A percentile compares a stretch with the other conserved stretches of the same genome.
Evolutionary conservation across 2,888 invertebrate genomes (phyloP).

Genomic region (Sarcophaga caerulescens): DNA sequence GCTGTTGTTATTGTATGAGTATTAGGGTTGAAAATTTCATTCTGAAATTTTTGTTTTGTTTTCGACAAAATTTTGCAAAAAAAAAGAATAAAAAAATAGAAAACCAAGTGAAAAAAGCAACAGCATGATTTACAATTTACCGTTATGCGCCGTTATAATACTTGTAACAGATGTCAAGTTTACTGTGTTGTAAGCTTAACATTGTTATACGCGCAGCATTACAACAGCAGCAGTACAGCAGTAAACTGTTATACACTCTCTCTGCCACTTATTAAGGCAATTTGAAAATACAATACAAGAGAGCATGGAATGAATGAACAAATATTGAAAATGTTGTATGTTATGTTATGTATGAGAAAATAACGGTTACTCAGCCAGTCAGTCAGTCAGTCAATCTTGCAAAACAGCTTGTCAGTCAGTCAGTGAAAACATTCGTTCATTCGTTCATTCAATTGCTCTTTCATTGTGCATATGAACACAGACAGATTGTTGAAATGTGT

Average conservation of each 20-base stretch:
- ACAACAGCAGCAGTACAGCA: slow-evolving; percentile 28
- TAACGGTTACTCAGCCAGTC: no score
- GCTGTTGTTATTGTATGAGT: neutral
- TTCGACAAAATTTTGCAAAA: neutral
- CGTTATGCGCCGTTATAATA: neutral
- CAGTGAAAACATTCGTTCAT: slow-evolving; percentile 17
- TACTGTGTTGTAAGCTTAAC: neutral
- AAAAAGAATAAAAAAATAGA: neutral
- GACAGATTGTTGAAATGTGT: slow-evolving; percentile 36
- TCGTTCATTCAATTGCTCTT: slow-evolving; percentile 12
- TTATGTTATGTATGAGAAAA: no score
- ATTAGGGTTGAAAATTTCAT: slow-evolving; percentile 55
- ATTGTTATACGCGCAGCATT: neutral
- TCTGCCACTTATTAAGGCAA: neutral
- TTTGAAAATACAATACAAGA: neutral
- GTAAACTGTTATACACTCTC: slow-evolving; percentile 58
- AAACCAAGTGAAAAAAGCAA: slow-evolving; percentile 41
- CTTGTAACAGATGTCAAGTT: slow-evolving; percentile 45
- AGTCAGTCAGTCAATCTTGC: no score
- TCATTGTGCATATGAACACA: slow-evolving; percentile 1
- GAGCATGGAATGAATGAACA: neutral
- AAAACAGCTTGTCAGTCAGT: neutral
- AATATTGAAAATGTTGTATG: no score
- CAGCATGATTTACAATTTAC: slow-evolving; percentile 54
- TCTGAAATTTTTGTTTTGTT: neutral